phyloP scores from a whole-genome alignment of 1,140 invertebrate species.

The Sitophilus oryzae region DNA sequence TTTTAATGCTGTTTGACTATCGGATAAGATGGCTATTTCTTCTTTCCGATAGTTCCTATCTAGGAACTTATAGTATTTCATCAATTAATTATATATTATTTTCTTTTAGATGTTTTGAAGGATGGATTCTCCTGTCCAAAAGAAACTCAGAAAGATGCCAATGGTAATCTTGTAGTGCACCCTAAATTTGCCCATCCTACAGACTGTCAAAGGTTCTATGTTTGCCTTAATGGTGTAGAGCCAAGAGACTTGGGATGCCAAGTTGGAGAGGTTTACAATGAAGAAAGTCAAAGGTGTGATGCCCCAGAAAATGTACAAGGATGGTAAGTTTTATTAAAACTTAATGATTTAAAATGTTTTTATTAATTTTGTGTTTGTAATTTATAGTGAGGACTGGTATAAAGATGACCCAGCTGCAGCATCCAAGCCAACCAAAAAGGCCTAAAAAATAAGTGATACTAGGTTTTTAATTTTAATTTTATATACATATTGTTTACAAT shows the following conservation, averaged over 20 bases:
- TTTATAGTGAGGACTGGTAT: slow-evolving; percentile 79
- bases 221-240: slow-evolving; percentile 79
- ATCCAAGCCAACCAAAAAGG: slow-evolving; percentile 36
- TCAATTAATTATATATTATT: slow-evolving; percentile 3
- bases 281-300: slow-evolving; percentile 73
- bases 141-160: slow-evolving; percentile 56
- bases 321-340: slow-evolving; percentile 55
- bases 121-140: slow-evolving; percentile 81
- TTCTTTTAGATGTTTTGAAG: slow-evolving; percentile 55
- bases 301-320: slow-evolving; percentile 80
- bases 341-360: background rate
- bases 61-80: too few species aligned
- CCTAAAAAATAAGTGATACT: slow-evolving; percentile 18
- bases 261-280: slow-evolving; percentile 81
- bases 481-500: background rate
- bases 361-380: slow-evolving; percentile 25
- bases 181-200: slow-evolving; percentile 81
- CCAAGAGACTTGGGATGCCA: slow-evolving; percentile 80
- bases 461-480: slow-evolving; percentile 2
- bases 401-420: slow-evolving; percentile 55
- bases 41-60: too few species aligned
- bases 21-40: too few species aligned
- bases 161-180: slow-evolving; percentile 71
- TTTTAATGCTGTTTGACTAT: too few species aligned
- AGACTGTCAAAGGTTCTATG: slow-evolving; percentile 85